Conservation (phyloP, 2,888 invertebrate species). For the Cryptocheilus praepositus region DNA sequence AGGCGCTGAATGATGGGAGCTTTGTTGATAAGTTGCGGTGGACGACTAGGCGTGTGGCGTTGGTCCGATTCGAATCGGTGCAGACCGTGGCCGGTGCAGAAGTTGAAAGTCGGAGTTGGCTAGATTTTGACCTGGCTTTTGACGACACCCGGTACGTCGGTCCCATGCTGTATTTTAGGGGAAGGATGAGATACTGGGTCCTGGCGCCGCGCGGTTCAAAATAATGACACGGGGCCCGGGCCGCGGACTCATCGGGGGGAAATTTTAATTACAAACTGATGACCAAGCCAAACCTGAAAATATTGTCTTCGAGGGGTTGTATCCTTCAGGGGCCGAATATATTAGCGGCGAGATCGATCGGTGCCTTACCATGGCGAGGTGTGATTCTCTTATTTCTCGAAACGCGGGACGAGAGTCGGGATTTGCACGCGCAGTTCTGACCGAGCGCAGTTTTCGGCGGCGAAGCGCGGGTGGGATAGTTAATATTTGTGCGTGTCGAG, state of each 20-base stretch:
- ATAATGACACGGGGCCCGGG: slow-evolving; percentile 70
- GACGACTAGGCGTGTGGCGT: no score
- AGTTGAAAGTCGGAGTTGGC: no score
- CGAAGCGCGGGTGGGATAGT: no score
- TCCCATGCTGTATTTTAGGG: slow-evolving; percentile 60
- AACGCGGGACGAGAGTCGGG: slow-evolving; percentile 12
- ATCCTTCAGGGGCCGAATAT: slow-evolving; percentile 54
- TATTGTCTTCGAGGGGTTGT: slow-evolving; percentile 67
- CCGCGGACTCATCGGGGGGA: slow-evolving; percentile 66
- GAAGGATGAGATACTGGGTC: slow-evolving; percentile 71
- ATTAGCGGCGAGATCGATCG: slow-evolving; percentile 59
- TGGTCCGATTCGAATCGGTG: no score
- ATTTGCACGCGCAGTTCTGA: no score
- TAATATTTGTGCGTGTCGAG: no score
- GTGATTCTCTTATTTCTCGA: slow-evolving; percentile 49
- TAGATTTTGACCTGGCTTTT: no score
- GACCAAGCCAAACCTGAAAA: slow-evolving; percentile 73
- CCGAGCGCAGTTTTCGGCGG: no score
- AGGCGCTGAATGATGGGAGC: no score
- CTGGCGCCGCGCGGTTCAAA: slow-evolving; percentile 72
- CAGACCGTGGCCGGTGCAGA: no score
- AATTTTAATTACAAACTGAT: slow-evolving; percentile 74
- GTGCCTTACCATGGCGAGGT: slow-evolving; percentile 39
- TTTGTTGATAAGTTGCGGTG: no score
- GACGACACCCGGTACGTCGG: slow-evolving; percentile 63